Evolutionary conservation across 2,888 invertebrate genomes (phyloP).

Genomic region (Boloria selene): DNA sequence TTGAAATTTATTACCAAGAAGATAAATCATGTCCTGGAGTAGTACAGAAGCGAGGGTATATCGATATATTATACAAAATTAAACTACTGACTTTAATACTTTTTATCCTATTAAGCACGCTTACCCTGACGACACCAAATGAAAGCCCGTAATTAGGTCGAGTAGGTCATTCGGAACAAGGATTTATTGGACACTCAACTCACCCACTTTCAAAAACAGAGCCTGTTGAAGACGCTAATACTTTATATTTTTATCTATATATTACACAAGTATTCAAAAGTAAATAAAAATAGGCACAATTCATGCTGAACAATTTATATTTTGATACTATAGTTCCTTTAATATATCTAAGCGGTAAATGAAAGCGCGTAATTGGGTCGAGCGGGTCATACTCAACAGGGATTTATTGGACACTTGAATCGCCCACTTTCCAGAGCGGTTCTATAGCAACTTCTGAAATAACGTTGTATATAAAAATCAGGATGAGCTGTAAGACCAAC

Average conservation of each 20-base stretch:
- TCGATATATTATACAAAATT: no score
- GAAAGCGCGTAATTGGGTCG: conserved; percentile 40
- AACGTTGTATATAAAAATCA: not conserved
- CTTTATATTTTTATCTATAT: no score
- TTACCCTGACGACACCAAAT: conserved; percentile 10
- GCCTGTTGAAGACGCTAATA: no score
- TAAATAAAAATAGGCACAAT: no score
- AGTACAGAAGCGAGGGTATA: no score
- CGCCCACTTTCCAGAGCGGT: conserved; percentile 17
- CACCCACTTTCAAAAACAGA: conserved; percentile 1
- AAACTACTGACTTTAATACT: not conserved
- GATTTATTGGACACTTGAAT: conserved; percentile 34
- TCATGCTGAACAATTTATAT: not conserved
- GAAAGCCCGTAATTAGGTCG: conserved; percentile 13
- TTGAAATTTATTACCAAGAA: no score
- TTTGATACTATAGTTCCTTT: conserved; percentile 7
- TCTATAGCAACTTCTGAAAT: conserved; percentile 4
- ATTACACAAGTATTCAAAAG: no score
- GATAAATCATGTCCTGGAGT: no score
- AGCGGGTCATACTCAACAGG: conserved; percentile 32
- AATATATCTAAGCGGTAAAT: conserved; percentile 18
- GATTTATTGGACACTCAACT: conserved; percentile 4
- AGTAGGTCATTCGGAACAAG: not conserved
- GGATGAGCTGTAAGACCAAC: not conserved
- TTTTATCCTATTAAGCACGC: conserved; percentile 11